Percentiles rank a stretch among this genome's conserved stretches.
phyloP scores from a whole-genome alignment of 92 coral and sea anemone species.

The Zoanthus sansibaricus region DNA sequence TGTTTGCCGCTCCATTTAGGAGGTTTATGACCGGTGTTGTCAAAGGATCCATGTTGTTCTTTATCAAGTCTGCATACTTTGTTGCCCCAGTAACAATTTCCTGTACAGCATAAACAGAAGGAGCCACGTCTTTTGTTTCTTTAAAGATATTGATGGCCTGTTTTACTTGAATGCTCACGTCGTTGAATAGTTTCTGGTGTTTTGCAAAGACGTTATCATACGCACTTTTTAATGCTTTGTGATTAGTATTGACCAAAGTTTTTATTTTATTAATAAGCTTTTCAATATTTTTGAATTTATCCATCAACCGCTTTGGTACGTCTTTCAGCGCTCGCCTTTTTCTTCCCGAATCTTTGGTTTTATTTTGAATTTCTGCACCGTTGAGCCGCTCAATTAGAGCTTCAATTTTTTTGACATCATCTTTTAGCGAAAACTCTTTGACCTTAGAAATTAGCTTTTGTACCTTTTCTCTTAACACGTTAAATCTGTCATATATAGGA shows the following conservation, averaged over 20 bases:
- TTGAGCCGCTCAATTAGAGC: slow-evolving; percentile 80
- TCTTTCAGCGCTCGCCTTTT: slow-evolving; percentile 46
- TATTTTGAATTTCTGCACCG: slow-evolving; percentile 68
- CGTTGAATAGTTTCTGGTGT: slow-evolving; percentile 68
- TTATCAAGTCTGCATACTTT: slow-evolving; percentile 71
- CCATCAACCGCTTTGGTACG: slow-evolving; percentile 36
- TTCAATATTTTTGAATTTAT: slow-evolving; percentile 56
- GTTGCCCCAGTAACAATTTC: slow-evolving; percentile 74
- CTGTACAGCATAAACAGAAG: slow-evolving; percentile 85
- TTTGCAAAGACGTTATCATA: slow-evolving; percentile 77
- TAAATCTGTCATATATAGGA: slow-evolving; percentile 72
- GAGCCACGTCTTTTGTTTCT: slow-evolving; percentile 73
- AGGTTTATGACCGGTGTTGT: slow-evolving; percentile 82
- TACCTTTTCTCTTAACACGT: slow-evolving; percentile 74
- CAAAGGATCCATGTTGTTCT: slow-evolving; percentile 70
- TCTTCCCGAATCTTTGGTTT: slow-evolving; percentile 40
- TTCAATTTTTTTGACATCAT: slow-evolving; percentile 85
- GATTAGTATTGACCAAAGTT: slow-evolving; percentile 66
- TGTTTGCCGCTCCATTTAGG: slow-evolving; percentile 81
- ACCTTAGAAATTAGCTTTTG: slow-evolving; percentile 78
- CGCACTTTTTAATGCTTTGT: slow-evolving; percentile 77
- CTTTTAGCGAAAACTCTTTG: slow-evolving; percentile 82
- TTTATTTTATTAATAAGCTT: slow-evolving; percentile 74
- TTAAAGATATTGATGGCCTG: slow-evolving; percentile 74
- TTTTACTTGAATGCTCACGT: slow-evolving; percentile 76